phyloP scores from a whole-genome alignment of 92 coral and sea anemone species.

The Pocillopora grandis region DNA sequence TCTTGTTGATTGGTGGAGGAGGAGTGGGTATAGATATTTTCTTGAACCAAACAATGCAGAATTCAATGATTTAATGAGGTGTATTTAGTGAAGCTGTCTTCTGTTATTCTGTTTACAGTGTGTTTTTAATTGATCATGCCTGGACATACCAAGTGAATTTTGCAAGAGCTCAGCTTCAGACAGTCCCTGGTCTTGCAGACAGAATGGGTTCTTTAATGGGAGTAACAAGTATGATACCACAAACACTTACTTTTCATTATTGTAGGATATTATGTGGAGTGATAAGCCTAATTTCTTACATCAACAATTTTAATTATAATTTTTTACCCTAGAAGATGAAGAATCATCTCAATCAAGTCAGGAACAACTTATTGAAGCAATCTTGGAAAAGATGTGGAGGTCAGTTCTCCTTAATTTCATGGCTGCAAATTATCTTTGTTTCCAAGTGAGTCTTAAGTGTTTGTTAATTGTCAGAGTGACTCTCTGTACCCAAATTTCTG shows the following conservation, averaged over 20 bases:
- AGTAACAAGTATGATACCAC: constrained; percentile 50
- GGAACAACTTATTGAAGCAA: constrained; percentile 58
- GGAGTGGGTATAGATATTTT: no score
- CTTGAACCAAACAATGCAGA: no score
- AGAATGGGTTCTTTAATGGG: constrained; percentile 93
- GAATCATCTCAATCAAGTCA: constrained; percentile 16
- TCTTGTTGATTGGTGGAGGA: no score
- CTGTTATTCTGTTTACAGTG: constrained; percentile 42
- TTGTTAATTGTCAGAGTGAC: not conserved
- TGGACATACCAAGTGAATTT: constrained; percentile 87
- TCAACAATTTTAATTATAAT: no score
- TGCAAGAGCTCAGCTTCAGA: constrained; percentile 77
- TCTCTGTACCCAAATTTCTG: not conserved
- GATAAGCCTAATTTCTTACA: not conserved
- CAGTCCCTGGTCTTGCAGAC: constrained; percentile 75
- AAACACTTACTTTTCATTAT: not conserved
- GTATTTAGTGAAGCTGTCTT: not conserved
- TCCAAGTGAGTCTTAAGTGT: not conserved
- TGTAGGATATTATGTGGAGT: no score
- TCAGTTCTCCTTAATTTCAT: constrained; percentile 24
- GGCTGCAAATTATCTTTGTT: not conserved
- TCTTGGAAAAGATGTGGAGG: constrained; percentile 93
- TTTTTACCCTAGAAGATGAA: constrained; percentile 5
- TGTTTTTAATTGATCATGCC: constrained; percentile 95
- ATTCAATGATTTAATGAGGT: no score